phyloP scores from a whole-genome alignment of 2,797 vertebrate species.

The Mycteria americana region DNA sequence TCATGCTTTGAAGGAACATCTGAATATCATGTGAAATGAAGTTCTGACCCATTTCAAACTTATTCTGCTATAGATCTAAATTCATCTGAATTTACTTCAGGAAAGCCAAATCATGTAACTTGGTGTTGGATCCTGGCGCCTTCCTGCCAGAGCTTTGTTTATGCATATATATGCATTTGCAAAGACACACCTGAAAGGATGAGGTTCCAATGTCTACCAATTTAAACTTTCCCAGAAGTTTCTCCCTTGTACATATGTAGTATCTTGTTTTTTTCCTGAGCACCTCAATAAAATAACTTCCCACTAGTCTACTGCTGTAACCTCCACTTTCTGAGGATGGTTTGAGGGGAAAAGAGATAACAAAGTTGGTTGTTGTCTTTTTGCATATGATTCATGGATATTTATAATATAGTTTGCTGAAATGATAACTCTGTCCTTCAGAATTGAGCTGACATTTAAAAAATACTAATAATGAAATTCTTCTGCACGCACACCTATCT shows the following conservation, averaged over 20 bases:
- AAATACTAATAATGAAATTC: neutral
- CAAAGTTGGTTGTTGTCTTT: neutral
- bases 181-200: neutral
- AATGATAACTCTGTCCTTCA: slow-evolving; percentile 28
- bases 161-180: neutral
- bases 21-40: neutral
- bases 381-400: neutral
- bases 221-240: neutral
- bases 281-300: neutral
- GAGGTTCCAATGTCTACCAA: neutral
- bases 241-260: neutral
- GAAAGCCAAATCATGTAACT: neutral
- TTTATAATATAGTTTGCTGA: neutral
- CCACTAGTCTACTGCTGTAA: neutral
- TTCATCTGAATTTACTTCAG: neutral
- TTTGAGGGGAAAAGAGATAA: neutral
- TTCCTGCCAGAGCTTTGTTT: neutral
- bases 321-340: neutral
- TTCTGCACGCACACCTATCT: neutral
- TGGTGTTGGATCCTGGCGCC: neutral
- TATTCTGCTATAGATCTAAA: neutral
- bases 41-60: neutral
- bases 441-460: slow-evolving; percentile 36
- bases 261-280: neutral
- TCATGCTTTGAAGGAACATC: neutral